These are phyloP conservation scores for Ormyrus pomaceus DNA, from an alignment of 2,888 invertebrate species.

Conservation along the genomic window DNA sequence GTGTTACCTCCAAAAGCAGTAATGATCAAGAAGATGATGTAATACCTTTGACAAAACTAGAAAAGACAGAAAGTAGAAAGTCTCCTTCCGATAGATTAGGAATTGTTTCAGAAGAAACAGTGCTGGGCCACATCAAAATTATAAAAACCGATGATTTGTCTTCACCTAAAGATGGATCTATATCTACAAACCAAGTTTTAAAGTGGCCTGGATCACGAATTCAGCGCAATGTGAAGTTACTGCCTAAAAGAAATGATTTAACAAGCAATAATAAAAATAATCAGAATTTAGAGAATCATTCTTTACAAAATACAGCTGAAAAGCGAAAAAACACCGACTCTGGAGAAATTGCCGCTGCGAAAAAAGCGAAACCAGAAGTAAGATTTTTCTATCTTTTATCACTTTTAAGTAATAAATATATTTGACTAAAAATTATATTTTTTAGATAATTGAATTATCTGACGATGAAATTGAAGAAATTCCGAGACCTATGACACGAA, in stretches of 20 bases:
- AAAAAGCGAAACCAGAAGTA: conserved; percentile 61
- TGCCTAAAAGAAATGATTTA: conserved; percentile 69
- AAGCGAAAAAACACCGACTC: conserved; percentile 34
- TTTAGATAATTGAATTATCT: conserved; percentile 71
- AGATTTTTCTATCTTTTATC: background rate
- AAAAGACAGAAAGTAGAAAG: conserved; percentile 43
- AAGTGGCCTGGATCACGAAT: conserved; percentile 70
- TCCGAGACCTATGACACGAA: conserved; percentile 65
- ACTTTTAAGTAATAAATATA: too few relatives aligned
- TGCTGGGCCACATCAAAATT: conserved; percentile 67
- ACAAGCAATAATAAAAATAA: conserved; percentile 10
- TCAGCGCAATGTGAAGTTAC: conserved; percentile 70
- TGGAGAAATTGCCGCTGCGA: conserved; percentile 8
- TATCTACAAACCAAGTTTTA: conserved; percentile 47
- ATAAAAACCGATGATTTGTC: conserved; percentile 51
- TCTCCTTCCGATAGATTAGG: conserved; percentile 60
- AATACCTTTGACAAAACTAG: conserved; percentile 26
- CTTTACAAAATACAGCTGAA: conserved; percentile 17
- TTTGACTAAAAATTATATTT: background rate
- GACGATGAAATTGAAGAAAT: conserved; percentile 73
- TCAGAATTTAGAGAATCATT: conserved; percentile 26
- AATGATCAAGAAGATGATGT: conserved; percentile 39
- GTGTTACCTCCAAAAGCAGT: conserved; percentile 11
- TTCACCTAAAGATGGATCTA: conserved; percentile 15
- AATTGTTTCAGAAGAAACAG: conserved; percentile 71